phyloP scores from a whole-genome alignment of 2,797 vertebrate genomes.

The Ptychobarbus kaznakovi region DNA sequence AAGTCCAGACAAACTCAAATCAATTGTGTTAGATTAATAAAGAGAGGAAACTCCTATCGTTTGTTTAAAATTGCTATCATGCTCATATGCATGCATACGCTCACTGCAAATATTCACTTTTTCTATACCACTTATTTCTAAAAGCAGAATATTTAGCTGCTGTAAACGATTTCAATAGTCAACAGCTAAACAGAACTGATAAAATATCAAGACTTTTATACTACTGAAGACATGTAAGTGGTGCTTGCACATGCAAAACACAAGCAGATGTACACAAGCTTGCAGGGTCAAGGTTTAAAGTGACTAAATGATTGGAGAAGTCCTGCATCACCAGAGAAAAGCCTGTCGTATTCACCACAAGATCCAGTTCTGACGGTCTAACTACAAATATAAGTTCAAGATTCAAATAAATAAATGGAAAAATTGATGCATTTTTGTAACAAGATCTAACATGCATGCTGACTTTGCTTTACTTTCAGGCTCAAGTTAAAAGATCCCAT shows the following conservation, averaged over 20 bases:
- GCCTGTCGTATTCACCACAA: neutral
- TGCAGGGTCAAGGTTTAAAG: neutral
- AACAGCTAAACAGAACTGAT: neutral
- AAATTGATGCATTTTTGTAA: neutral
- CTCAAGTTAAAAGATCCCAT: neutral
- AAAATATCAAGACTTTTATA: neutral
- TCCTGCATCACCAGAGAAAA: neutral
- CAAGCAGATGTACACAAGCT: neutral
- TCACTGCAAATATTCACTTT: neutral
- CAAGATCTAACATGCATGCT: neutral
- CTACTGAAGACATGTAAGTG: neutral
- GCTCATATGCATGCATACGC: slow-evolving; percentile 39
- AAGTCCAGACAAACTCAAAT: slow-evolving; percentile 22
- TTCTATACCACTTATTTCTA: neutral
- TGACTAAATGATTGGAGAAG: neutral
- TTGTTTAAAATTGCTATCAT: slow-evolving; percentile 43
- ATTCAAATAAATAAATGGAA: neutral
- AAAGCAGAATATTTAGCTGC: neutral
- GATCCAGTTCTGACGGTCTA: neutral
- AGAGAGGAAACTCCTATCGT: neutral
- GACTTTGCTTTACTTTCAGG: neutral
- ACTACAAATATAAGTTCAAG: neutral
- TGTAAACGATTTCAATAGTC: neutral
- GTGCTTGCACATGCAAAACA: neutral
- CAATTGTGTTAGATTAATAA: slow-evolving; percentile 31